Percentiles rank a stretch among this genome's conserved stretches.
phyloP scores from a whole-genome alignment of 1,140 invertebrate genomes.

The Heterodera carotae region DNA sequence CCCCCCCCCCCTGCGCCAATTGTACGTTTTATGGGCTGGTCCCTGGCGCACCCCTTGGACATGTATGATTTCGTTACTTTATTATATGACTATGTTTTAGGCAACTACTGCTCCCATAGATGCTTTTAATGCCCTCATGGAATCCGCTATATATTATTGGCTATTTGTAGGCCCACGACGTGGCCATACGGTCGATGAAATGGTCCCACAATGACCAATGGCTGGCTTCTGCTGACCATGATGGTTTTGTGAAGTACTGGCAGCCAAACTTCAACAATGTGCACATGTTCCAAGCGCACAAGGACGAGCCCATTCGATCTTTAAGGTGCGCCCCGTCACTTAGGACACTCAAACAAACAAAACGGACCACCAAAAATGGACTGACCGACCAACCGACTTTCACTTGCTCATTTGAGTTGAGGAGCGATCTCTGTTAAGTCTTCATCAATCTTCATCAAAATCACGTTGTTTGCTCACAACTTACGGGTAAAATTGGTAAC shows the following conservation, averaged over 20 bases:
- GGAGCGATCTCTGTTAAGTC: neutral
- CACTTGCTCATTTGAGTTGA: neutral
- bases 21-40: too few relatives aligned
- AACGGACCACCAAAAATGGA: neutral
- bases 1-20: too few relatives aligned
- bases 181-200: slow-evolving; percentile 93
- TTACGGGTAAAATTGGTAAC: slow-evolving; percentile 2
- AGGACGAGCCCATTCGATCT: slow-evolving; percentile 91
- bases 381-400: too few relatives aligned
- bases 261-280: slow-evolving; percentile 99
- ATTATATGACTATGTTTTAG: too few relatives aligned
- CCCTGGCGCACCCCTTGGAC: too few relatives aligned
- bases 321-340: slow-evolving; percentile 75
- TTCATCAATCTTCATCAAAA: neutral
- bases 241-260: slow-evolving; percentile 99
- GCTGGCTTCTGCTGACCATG: slow-evolving; percentile 99
- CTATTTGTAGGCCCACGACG: slow-evolving; percentile 84
- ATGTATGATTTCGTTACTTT: too few relatives aligned
- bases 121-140: too few relatives aligned
- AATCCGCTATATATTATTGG: too few relatives aligned
- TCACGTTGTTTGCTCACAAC: neutral
- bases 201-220: slow-evolving; percentile 99
- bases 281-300: slow-evolving; percentile 99
- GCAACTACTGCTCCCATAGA: too few relatives aligned
- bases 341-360: neutral